Conservation (phyloP, 1,140 invertebrate species). For the Drusus annulatus region DNA sequence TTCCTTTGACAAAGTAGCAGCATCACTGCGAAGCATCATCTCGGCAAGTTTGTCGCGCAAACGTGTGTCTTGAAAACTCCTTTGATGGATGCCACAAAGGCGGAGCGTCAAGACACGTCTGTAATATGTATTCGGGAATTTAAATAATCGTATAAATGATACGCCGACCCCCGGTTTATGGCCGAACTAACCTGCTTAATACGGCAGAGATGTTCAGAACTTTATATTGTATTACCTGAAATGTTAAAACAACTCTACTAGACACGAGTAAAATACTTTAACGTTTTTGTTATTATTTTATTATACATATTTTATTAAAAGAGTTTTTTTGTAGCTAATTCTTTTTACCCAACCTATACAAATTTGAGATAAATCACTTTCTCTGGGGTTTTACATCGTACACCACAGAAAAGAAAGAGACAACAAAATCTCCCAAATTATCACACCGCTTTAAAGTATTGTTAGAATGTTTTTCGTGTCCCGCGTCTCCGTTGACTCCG, state of each 20-base stretch:
- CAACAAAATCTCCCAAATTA: too few species aligned
- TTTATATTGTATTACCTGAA: background rate
- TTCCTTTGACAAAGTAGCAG: conserved; percentile 37
- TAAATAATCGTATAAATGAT: conserved; percentile 21
- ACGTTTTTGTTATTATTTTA: too few species aligned
- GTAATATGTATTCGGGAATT: conserved; percentile 16
- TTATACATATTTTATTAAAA: too few species aligned
- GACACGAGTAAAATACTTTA: background rate
- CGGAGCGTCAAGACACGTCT: conserved; percentile 4
- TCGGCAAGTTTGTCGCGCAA: conserved; percentile 23
- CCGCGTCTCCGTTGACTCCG: too few species aligned
- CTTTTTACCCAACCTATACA: too few species aligned
- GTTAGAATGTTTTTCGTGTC: too few species aligned
- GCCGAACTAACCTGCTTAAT: conserved; percentile 1
- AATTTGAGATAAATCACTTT: too few species aligned
- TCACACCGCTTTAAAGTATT: too few species aligned
- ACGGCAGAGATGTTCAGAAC: background rate
- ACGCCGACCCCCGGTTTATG: background rate
- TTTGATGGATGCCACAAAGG: conserved; percentile 3
- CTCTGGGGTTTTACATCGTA: too few species aligned
- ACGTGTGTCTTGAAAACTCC: conserved; percentile 20
- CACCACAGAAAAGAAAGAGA: too few species aligned
- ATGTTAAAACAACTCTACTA: background rate
- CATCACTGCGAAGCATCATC: conserved; percentile 12
- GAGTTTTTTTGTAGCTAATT: too few species aligned